phyloP scores from a whole-genome alignment of 2,888 invertebrate species.

The Leptura quadrifasciata region DNA sequence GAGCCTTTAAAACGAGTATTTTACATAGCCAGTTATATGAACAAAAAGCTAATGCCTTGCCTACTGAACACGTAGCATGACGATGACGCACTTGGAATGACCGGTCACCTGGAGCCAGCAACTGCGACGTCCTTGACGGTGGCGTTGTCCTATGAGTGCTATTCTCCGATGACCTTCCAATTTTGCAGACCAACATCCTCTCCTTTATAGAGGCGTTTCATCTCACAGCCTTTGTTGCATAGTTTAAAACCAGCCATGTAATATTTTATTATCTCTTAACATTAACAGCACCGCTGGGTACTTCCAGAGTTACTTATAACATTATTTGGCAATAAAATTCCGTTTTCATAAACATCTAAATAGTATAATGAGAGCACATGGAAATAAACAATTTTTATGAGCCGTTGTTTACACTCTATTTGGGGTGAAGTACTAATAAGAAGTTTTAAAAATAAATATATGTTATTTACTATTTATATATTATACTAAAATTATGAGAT shows the following conservation, averaged over 20 bases:
- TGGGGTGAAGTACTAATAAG: not conserved
- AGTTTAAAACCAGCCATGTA: constrained; percentile 19
- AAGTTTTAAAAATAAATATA: not conserved
- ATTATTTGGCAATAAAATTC: not conserved
- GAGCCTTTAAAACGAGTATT: not conserved
- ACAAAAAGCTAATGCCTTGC: constrained; percentile 38
- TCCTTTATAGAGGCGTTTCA: constrained; percentile 39
- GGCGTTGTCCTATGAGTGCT: constrained; percentile 68
- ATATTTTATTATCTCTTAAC: constrained; percentile 9
- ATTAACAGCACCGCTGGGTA: not conserved
- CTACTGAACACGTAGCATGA: constrained; percentile 35
- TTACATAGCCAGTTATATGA: not conserved
- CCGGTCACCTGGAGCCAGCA: constrained; percentile 62
- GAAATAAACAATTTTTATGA: not conserved
- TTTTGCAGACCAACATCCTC: constrained; percentile 43
- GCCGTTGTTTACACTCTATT: not conserved
- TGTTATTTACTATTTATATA: too few relatives aligned
- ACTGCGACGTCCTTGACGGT: constrained; percentile 67
- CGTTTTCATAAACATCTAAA: not conserved
- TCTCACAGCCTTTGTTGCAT: constrained; percentile 34
- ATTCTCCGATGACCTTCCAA: constrained; percentile 65
- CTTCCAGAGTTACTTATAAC: not conserved
- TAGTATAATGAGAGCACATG: not conserved
- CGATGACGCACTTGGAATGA: constrained; percentile 53
- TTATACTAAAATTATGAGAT: too few relatives aligned